phyloP scores from a whole-genome alignment of 2,113 vertebrate species.

The Channa argus region DNA sequence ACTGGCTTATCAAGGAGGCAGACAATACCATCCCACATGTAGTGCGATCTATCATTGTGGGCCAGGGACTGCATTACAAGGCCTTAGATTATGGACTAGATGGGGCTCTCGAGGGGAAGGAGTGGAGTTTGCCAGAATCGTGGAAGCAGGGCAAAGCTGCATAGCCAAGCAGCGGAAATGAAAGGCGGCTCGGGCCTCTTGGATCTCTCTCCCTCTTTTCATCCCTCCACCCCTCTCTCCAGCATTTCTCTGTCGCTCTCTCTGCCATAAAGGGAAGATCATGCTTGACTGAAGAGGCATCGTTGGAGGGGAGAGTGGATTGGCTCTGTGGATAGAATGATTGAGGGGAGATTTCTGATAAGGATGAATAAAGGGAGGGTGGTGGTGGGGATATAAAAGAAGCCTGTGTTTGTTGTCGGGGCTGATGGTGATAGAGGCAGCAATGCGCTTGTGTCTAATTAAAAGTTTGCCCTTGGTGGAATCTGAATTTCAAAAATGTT shows the following conservation, averaged over 20 bases:
- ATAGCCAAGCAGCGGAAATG: slow-evolving; percentile 76
- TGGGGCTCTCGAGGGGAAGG: slow-evolving; percentile 69
- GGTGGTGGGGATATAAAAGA: slow-evolving; percentile 19
- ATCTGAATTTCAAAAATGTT: slow-evolving; percentile 24
- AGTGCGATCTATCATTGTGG: slow-evolving; percentile 74
- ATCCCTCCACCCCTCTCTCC: slow-evolving; percentile 4
- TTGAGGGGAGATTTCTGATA: slow-evolving; percentile 67
- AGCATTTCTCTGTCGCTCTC: slow-evolving; percentile 13
- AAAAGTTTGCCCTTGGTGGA: slow-evolving; percentile 44
- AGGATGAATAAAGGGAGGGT: slow-evolving; percentile 35
- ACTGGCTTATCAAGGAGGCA: slow-evolving; percentile 73
- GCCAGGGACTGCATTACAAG: slow-evolving; percentile 78
- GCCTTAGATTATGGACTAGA: slow-evolving; percentile 77
- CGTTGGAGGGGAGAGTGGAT: slow-evolving; percentile 46
- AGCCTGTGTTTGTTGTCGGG: slow-evolving; percentile 46
- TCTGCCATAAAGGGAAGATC: slow-evolving; percentile 62
- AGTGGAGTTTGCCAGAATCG: slow-evolving; percentile 61
- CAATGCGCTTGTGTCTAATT: slow-evolving; percentile 43
- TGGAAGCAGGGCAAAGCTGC: slow-evolving; percentile 68
- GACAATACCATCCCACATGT: slow-evolving; percentile 76
- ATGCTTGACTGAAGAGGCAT: slow-evolving; percentile 70
- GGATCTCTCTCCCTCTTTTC: slow-evolving; percentile 49
- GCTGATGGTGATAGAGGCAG: neutral
- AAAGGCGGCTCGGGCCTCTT: slow-evolving; percentile 63
- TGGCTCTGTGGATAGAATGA: slow-evolving; percentile 56